phyloP scores from a whole-genome alignment of 2,888 invertebrate species.

The Nowickia ferox region DNA sequence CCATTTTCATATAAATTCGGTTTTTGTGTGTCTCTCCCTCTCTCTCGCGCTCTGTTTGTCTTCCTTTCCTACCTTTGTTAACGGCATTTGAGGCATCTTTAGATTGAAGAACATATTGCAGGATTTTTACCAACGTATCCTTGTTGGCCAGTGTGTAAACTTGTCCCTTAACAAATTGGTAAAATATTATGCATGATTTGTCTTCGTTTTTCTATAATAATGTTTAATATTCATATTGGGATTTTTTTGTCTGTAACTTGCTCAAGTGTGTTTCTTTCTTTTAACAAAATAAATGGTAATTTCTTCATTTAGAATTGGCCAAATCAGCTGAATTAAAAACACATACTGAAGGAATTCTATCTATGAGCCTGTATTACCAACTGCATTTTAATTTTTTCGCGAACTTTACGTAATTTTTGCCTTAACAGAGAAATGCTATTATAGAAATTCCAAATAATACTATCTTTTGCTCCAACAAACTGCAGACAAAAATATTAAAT shows the following conservation, averaged over 20 bases:
- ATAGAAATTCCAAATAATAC: too few relatives aligned
- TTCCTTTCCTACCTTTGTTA: not conserved
- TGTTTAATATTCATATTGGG: constrained; percentile 56
- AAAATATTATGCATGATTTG: constrained; percentile 58
- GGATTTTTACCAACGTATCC: not conserved
- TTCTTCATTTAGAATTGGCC: too few relatives aligned
- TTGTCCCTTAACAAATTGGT: constrained; percentile 55
- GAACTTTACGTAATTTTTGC: too few relatives aligned
- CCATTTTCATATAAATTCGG: constrained; percentile 55
- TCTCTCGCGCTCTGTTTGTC: not conserved
- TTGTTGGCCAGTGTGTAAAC: constrained; percentile 18
- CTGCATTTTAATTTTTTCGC: too few relatives aligned
- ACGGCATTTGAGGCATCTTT: constrained; percentile 5
- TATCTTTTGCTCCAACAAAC: too few relatives aligned
- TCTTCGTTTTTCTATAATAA: not conserved
- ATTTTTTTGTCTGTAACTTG: constrained; percentile 2
- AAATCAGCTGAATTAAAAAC: too few relatives aligned
- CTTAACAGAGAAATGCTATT: too few relatives aligned
- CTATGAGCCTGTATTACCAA: too few relatives aligned
- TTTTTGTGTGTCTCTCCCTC: not conserved
- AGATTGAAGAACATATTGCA: constrained; percentile 53
- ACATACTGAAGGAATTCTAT: too few relatives aligned
- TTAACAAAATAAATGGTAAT: constrained; percentile 49
- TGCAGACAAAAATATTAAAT: not conserved
- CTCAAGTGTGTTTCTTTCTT: not conserved